Base-by-base conservation (phyloP, 1,140 invertebrate genomes). In the Drosophila asahinai region DNA sequence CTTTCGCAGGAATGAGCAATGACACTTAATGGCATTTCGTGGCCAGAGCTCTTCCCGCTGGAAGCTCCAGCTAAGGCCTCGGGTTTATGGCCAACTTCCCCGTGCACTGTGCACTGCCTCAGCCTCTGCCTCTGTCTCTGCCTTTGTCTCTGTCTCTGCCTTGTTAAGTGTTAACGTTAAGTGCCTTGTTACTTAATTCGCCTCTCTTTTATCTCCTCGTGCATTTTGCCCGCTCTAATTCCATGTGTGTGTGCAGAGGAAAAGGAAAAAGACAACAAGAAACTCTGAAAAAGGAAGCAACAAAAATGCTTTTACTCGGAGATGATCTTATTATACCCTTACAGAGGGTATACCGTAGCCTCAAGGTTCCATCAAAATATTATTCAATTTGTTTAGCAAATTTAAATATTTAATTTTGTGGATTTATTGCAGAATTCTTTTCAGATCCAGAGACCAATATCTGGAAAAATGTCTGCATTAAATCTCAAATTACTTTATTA, bases 81-180 rank as follows among this genome's bases (percentile, higher is more conserved):
- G 61, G 60, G 57, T 76, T 76, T 77, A 75, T 64, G 71, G 71
- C 49, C 71, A 74, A 45, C 64, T 72, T 72, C 68, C 68, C 68
- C 54, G 38, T 30, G 68, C 45, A 72, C 27, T 12, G 45, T 71
- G 54, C 52, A 59, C 19, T 42, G n/a, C 42, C 74, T 43, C 75
- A 61, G 75, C 64, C 83, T 2, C 45, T 14, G 40, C 15, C 42
- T 1, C n/a, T 0, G 30, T 9, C 51, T 14, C 58, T 15, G 19
- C 33, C 75, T 17, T 73, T 77, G 74, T 63, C 84, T 17, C 77
- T 77, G 74, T 63, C 84, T 67, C 80, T 61, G 83, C 68, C 83
- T 89, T 83, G 84, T 87, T 87, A 89, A 87, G 83, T 87, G 83
- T 87, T 84, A 87, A 90, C 84, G 84, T 90, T 87, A 87, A 87